phyloP scores from a whole-genome alignment of 2,797 vertebrate species.

The Harpagifer antarcticus region DNA sequence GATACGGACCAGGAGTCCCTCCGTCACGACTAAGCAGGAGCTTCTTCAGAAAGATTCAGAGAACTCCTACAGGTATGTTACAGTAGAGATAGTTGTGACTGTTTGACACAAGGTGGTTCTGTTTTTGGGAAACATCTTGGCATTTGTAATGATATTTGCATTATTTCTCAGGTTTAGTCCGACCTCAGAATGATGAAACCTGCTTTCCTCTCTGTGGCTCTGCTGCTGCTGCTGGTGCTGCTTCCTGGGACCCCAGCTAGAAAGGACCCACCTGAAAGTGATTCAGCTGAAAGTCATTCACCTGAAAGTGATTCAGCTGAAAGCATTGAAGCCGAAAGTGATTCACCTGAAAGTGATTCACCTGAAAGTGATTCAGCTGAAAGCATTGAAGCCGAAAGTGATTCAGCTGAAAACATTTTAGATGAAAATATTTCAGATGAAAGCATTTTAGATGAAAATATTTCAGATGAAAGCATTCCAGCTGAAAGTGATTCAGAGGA shows the following conservation, averaged over 20 bases:
- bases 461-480: no score
- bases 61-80: background rate
- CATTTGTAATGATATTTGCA: background rate
- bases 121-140: background rate
- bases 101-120: background rate
- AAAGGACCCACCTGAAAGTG: no score
- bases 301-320: background rate
- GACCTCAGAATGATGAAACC: background rate
- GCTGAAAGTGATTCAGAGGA: no score
- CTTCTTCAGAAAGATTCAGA: background rate
- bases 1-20: background rate
- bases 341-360: background rate
- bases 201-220: conserved; percentile 1
- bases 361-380: background rate
- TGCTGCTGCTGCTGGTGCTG: conserved; percentile 26
- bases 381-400: background rate
- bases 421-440: no score
- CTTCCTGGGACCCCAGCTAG: background rate
- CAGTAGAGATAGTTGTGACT: background rate
- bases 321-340: no score
- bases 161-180: background rate
- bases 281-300: no score
- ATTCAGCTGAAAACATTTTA: no score
- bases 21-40: background rate
- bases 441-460: no score